Base-by-base conservation (phyloP, 2,888 invertebrate species). In the Didymodactylos carnosus region DNA sequence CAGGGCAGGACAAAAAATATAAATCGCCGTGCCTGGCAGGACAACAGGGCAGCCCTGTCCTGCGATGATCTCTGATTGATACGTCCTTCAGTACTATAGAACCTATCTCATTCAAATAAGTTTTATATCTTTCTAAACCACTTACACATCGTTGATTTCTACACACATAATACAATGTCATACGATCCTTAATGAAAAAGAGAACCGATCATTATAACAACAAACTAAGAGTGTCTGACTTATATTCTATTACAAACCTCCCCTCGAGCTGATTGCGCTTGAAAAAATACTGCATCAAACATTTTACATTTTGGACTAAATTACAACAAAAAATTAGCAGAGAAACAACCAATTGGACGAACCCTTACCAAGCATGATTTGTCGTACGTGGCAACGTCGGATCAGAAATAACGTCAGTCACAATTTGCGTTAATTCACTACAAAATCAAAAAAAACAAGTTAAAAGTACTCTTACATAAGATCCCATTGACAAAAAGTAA, bases 341-440 rank as follows among this genome's bases (percentile, higher is more conserved):
- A n/a, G n/a, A n/a, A n/a, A n/a, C n/a, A n/a, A n/a, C n/a, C n/a
- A n/a, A n/a, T n/a, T n/a, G n/a, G n/a, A n/a, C n/a, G n/a, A n/a
- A n/a, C n/a, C n/a, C n/a, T n/a, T 62, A 11, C 82, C 98, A 98
- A 75, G 92, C 91, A 84, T 99, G 98, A 80, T 98, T 95, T 82
- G 95, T 94, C 0, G 98, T 97, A 77, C 95, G 88, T 0, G 98
- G 98, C 76, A 98, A 84, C 1, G 98, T 98, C 6, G 98, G 98
- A 82, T 99, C 98, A 69, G 94, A 92, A 77, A 95, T 92, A 0
- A 98, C 97, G 83, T 98, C 98, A 0, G 94, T 91, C 73, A 94
- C 93, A 79, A 99, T 98, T 83, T 97, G 97, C 0, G 95, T 97
- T 79, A 98, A 84, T 85, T 98, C 97, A 84, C 91, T 91, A 81